These are phyloP conservation scores for Drosophila baimaii DNA, from an alignment of 1,140 invertebrate species.

Conservation along the genomic window DNA sequence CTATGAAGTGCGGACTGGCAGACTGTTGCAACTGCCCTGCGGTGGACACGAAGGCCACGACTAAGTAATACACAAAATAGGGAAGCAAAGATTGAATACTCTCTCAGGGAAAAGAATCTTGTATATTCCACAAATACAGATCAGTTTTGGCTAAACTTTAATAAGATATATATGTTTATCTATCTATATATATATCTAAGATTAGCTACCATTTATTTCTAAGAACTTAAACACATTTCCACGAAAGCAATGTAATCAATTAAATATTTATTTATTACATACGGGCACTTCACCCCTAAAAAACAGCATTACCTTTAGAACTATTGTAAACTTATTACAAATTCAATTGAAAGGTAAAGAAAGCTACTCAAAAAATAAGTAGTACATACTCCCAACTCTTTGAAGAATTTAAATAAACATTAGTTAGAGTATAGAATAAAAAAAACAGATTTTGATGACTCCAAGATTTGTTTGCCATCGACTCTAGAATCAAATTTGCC, in stretches of 20 bases:
- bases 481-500: constrained; percentile 35
- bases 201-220: too few species aligned
- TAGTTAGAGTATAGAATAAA: constrained; percentile 24
- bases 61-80: constrained; percentile 5
- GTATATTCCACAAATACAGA: neutral
- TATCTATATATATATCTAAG: too few species aligned
- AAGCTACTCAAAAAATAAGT: neutral
- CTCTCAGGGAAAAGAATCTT: neutral
- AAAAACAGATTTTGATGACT: constrained; percentile 47
- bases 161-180: too few species aligned
- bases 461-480: constrained; percentile 56
- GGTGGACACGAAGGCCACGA: constrained; percentile 65
- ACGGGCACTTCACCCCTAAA: too few species aligned
- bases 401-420: too few species aligned
- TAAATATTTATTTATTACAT: too few species aligned
- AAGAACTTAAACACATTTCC: too few species aligned
- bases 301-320: too few species aligned
- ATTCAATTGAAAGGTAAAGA: neutral
- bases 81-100: neutral
- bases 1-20: constrained; percentile 27
- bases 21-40: constrained; percentile 52
- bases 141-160: too few species aligned
- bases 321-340: too few species aligned
- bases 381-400: neutral
- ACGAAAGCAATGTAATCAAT: too few species aligned